Conservation (phyloP, 2,797 vertebrate genomes). For the Cheirogaleus major region DNA sequence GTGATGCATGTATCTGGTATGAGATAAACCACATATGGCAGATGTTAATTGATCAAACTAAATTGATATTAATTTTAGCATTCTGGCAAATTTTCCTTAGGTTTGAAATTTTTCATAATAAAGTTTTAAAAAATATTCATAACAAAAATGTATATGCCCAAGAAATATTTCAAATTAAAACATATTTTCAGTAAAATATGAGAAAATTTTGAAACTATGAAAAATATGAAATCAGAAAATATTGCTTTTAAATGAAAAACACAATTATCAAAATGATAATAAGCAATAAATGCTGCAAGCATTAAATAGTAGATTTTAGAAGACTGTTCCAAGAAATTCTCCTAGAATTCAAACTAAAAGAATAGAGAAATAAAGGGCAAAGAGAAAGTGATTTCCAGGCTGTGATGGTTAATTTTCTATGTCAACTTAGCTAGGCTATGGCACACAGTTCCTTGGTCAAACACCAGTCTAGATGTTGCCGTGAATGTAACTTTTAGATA, state of each 20-base stretch:
- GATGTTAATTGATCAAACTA: not conserved
- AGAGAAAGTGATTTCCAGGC: not conserved
- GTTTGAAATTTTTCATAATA: not conserved
- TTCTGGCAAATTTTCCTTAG: not conserved
- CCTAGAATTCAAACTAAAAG: not conserved
- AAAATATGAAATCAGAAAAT: slow-evolving; percentile 11
- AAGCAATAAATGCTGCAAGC: not conserved
- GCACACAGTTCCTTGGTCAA: not conserved
- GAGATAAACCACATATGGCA: not conserved
- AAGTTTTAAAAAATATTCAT: not conserved
- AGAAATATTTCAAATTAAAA: not conserved
- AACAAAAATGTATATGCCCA: not conserved
- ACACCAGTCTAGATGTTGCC: not conserved
- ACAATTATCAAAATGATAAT: not conserved
- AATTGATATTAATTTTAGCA: not conserved
- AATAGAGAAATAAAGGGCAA: not conserved
- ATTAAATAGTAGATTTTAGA: not conserved
- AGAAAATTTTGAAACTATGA: not conserved
- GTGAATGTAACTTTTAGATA: not conserved
- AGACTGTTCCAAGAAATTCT: slow-evolving; percentile 1
- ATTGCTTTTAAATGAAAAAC: not conserved
- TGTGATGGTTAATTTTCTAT: not conserved
- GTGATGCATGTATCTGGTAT: not conserved
- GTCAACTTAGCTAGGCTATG: not conserved
- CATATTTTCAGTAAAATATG: not conserved